Evolutionary conservation across 2,113 vertebrate genomes (phyloP), one percentile per base, ranked within the genome.

Genomic region (Serinus canaria): DNA sequence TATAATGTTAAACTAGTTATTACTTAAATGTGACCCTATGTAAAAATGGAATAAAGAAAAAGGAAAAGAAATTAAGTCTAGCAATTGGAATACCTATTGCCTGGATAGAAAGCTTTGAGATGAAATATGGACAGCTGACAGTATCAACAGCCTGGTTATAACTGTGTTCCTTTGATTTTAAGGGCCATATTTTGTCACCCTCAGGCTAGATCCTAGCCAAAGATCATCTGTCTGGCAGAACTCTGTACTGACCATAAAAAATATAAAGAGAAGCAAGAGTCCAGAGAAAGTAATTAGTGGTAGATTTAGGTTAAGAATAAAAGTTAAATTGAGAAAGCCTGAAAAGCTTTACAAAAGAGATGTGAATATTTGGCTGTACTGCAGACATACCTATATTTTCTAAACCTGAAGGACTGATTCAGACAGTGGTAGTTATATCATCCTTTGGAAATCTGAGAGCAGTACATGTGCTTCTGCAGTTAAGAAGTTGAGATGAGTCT

Each of bases 391-490:
- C 23, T 67, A 24, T 75, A 55, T 59, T 35, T 78, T 82, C 83
- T 76, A 33, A 15, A 23, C 30, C 14, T 73, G 35, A 41, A 56
- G 31, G 15, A 39, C 7, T 66, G 30, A 33, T 85, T 75, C 24
- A 23, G 37, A 78, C 12, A 59, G 49, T 6, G 10, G 8, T 27
- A 67, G 4, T 4, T 64, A 35, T 59, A 76, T 85, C 8, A 52
- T 47, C 44, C 59, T 76, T 35, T 52, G 8, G 11, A 50, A 55
- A 63, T 68, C 49, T 90, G 35, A 76, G 76, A 88, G 20, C 22
- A 67, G 33, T 15, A 10, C 3, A 6, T 0, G 0, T 44, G 1
- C 16, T 66, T 66, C 20, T 82, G 17, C 13, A 66, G 4, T 83
- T 88, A 41, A 16, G 10, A 73, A 50, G 22, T 25, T 35, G 22